phyloP scores from a whole-genome alignment of 2,797 vertebrate genomes.

The Pempheris klunzingeri region DNA sequence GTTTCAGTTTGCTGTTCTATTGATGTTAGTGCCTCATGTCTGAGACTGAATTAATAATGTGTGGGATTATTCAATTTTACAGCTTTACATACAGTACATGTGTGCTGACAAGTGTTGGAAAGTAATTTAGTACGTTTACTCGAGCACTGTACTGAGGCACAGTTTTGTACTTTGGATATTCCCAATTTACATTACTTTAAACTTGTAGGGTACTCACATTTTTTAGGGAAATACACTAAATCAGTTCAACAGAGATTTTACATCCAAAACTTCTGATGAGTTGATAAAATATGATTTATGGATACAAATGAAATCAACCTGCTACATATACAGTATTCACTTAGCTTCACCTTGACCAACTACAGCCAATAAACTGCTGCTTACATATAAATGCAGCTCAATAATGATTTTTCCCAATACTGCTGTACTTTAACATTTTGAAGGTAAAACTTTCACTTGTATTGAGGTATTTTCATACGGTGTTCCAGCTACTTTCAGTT shows the following conservation, averaged over 20 bases:
- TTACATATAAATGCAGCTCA: neutral
- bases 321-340: neutral
- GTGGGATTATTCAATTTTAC: no score
- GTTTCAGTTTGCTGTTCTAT: no score
- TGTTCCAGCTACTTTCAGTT: neutral
- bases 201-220: neutral
- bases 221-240: neutral
- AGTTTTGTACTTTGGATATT: neutral
- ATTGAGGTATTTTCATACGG: neutral
- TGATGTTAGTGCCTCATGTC: no score
- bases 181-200: neutral
- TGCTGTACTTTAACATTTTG: neutral
- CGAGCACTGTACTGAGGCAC: neutral
- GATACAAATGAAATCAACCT: neutral
- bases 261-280: neutral
- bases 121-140: no score
- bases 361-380: neutral
- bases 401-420: no score
- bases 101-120: no score
- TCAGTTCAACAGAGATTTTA: neutral
- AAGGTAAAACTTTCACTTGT: neutral
- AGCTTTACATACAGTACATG: no score
- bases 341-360: neutral
- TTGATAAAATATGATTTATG: neutral
- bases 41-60: no score